phyloP scores from a whole-genome alignment of 2,888 invertebrate species.

The Flexamia atlantica region DNA sequence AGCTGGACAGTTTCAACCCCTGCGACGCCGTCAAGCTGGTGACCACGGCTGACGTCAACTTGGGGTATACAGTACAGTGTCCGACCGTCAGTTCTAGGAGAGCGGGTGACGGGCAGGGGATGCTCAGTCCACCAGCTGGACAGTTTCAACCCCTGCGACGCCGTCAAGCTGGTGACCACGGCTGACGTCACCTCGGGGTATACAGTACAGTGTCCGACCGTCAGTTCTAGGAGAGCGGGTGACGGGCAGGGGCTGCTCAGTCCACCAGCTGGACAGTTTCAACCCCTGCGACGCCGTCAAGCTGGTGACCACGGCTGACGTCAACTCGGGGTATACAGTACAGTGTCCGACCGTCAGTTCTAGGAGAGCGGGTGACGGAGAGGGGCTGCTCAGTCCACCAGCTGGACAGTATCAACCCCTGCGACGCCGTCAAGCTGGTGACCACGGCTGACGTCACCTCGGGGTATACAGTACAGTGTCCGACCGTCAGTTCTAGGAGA shows the following conservation, averaged over 20 bases:
- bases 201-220: too few species aligned
- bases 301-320: conserved; percentile 62
- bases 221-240: conserved; percentile 66
- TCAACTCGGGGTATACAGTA: too few species aligned
- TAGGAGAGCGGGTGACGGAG: conserved; percentile 64
- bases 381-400: conserved; percentile 64
- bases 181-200: too few species aligned
- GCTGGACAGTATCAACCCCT: conserved; percentile 65
- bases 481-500: conserved; percentile 66
- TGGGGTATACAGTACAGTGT: too few species aligned
- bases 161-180: conserved; percentile 64
- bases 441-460: conserved; percentile 63
- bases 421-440: conserved; percentile 65
- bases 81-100: conserved; percentile 66
- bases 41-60: conserved; percentile 62
- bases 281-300: conserved; percentile 66
- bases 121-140: conserved; percentile 65
- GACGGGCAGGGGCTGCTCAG: conserved; percentile 65
- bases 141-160: conserved; percentile 65
- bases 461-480: too few species aligned
- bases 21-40: conserved; percentile 66
- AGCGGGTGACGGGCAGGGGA: conserved; percentile 64
- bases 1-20: conserved; percentile 64
- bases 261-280: conserved; percentile 64
- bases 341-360: too few species aligned